Percentiles rank a stretch among this genome's conserved stretches.
Evolutionary conservation across 2,797 vertebrate species (phyloP).

Genomic region (Borostomias antarcticus): DNA sequence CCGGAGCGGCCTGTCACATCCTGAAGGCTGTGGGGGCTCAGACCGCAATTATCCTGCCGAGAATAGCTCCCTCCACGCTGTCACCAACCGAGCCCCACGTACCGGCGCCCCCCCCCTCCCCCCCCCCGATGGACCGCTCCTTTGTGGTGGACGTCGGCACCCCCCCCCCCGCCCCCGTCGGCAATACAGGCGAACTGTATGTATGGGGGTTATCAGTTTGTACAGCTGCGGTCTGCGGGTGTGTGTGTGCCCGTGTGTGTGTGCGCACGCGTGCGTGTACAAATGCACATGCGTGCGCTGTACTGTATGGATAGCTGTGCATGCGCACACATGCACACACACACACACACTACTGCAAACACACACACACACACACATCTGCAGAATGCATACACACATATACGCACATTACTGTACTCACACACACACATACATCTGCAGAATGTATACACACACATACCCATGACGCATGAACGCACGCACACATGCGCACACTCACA

Average conservation of each 20-base stretch:
- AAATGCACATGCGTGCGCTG: neutral
- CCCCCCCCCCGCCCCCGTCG: no score
- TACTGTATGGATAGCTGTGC: no score
- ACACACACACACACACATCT: neutral
- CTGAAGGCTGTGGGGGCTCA: neutral
- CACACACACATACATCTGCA: neutral
- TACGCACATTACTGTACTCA: neutral
- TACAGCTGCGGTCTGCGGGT: neutral
- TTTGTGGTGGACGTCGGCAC: neutral
- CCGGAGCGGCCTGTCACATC: constrained; percentile 33
- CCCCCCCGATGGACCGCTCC: neutral
- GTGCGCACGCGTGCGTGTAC: no score
- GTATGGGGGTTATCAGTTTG: neutral
- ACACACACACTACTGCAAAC: neutral
- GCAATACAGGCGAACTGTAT: no score
- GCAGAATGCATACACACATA: neutral
- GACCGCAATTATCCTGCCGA: neutral
- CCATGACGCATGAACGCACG: neutral
- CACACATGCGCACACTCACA: constrained; percentile 3
- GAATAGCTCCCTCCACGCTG: neutral
- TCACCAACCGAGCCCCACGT: no score
- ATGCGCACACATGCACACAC: no score
- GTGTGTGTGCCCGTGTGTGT: neutral
- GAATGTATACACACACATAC: neutral
- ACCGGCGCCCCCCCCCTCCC: no score